phyloP scores from a whole-genome alignment of 1,140 invertebrate species.

The Halictus rubicundus region DNA sequence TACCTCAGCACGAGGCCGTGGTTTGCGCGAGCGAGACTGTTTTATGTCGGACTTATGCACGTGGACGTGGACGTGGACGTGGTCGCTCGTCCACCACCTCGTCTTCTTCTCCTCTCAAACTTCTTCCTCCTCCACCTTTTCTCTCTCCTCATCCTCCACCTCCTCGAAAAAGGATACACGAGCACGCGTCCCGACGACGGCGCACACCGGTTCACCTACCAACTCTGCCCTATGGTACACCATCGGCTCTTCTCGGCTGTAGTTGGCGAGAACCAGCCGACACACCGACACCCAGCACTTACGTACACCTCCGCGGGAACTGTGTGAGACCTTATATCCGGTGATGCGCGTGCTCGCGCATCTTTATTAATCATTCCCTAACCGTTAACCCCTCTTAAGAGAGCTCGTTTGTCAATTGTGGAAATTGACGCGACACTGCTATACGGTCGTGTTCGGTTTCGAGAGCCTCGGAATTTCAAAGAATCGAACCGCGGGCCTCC shows the following conservation, averaged over 20 bases:
- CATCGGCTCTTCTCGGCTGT: slow-evolving; percentile 20
- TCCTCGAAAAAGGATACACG: slow-evolving; percentile 18
- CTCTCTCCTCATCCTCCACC: background rate
- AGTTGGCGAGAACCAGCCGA: slow-evolving; percentile 26
- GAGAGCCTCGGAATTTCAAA: background rate
- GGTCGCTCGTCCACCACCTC: background rate
- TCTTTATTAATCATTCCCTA: slow-evolving; percentile 77
- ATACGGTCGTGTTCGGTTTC: background rate
- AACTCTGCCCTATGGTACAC: background rate
- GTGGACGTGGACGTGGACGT: slow-evolving; percentile 2
- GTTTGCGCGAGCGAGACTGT: slow-evolving; percentile 51
- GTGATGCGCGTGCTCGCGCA: slow-evolving; percentile 76
- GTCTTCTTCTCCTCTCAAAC: background rate
- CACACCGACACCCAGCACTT: slow-evolving; percentile 23
- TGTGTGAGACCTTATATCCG: slow-evolving; percentile 75
- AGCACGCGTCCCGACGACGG: slow-evolving; percentile 37
- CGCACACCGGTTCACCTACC: slow-evolving; percentile 27
- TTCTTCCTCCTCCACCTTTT: background rate
- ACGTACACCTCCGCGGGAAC: slow-evolving; percentile 4
- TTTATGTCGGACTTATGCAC: slow-evolving; percentile 49
- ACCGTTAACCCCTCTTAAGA: slow-evolving; percentile 63
- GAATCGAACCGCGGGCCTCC: background rate
- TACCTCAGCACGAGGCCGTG: slow-evolving; percentile 43
- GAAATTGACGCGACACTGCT: slow-evolving; percentile 43
- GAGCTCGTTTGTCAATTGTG: slow-evolving; percentile 59